These are phyloP conservation scores for Helostoma temminkii DNA, from an alignment of 2,797 vertebrate species.

Conservation along the genomic window DNA sequence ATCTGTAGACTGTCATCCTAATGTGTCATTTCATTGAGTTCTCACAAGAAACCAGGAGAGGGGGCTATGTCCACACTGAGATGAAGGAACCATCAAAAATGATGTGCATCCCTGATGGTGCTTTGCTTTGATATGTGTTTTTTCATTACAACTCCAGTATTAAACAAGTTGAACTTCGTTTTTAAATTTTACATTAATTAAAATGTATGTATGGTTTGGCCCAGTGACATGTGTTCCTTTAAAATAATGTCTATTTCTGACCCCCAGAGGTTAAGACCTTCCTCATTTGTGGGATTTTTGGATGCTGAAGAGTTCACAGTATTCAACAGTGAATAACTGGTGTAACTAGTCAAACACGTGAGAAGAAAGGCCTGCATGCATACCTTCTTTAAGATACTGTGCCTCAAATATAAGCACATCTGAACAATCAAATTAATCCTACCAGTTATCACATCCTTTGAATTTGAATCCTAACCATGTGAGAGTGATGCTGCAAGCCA, in stretches of 20 bases:
- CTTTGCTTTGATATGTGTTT: no score
- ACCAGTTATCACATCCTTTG: slow-evolving; percentile 28
- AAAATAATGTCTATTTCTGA: no score
- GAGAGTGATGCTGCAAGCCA: slow-evolving; percentile 22
- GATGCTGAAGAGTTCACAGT: no score
- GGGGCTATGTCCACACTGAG: slow-evolving; percentile 67
- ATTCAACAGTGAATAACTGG: background rate
- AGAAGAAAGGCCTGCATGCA: background rate
- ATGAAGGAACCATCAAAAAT: background rate
- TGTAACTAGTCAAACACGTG: slow-evolving; percentile 5
- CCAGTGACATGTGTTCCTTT: background rate
- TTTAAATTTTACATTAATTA: background rate
- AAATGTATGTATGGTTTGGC: background rate
- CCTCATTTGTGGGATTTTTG: no score
- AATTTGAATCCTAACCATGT: slow-evolving; percentile 29
- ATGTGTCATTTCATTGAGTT: slow-evolving; percentile 11
- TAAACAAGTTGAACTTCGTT: background rate
- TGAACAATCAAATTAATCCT: slow-evolving; percentile 30
- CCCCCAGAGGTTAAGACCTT: no score
- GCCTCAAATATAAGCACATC: slow-evolving; percentile 26
- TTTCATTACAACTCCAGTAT: background rate
- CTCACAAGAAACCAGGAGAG: slow-evolving; percentile 75
- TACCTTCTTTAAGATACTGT: slow-evolving; percentile 9
- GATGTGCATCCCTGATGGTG: background rate
- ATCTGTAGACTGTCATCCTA: background rate